A percentile compares a stretch with the other conserved stretches of the same genome.
These are phyloP conservation scores for Aleiodes testaceus DNA, from an alignment of 2,888 invertebrate species.

Conservation along the genomic window DNA sequence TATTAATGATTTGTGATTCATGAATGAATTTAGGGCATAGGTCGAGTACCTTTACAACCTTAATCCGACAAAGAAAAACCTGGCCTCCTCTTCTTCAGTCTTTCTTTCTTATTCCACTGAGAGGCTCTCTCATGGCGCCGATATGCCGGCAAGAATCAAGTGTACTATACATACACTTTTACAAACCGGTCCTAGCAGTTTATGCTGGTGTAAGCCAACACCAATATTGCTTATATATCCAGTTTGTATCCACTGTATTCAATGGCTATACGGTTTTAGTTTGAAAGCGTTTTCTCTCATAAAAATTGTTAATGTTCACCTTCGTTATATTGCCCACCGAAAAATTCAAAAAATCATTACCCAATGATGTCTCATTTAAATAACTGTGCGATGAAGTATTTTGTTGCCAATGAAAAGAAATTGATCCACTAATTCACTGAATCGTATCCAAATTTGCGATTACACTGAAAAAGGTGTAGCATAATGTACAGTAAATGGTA, in stretches of 20 bases:
- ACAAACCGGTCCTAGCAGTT: constrained; percentile 40
- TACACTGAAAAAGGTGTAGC: neutral
- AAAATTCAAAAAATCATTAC: neutral
- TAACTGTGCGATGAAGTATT: too few species aligned
- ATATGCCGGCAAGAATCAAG: constrained; percentile 41
- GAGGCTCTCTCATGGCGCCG: constrained; percentile 40
- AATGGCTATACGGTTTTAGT: constrained; percentile 1
- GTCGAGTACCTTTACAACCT: constrained; percentile 16
- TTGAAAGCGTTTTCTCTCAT: constrained; percentile 24
- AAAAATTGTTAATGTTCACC: neutral
- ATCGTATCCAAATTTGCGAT: too few species aligned
- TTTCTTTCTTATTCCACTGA: neutral
- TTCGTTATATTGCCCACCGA: neutral
- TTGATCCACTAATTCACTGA: too few species aligned
- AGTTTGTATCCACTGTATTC: constrained; percentile 1
- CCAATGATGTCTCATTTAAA: neutral
- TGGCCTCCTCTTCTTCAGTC: neutral
- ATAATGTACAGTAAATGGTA: neutral
- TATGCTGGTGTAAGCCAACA: constrained; percentile 29
- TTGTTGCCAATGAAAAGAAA: too few species aligned
- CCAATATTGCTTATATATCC: neutral
- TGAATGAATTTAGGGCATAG: too few species aligned
- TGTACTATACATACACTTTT: constrained; percentile 33
- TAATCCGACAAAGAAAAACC: constrained; percentile 7
- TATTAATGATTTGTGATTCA: constrained; percentile 18